Evolutionary conservation across 1,140 invertebrate species (phyloP).

Genomic region (Drosophila ironensis): DNA sequence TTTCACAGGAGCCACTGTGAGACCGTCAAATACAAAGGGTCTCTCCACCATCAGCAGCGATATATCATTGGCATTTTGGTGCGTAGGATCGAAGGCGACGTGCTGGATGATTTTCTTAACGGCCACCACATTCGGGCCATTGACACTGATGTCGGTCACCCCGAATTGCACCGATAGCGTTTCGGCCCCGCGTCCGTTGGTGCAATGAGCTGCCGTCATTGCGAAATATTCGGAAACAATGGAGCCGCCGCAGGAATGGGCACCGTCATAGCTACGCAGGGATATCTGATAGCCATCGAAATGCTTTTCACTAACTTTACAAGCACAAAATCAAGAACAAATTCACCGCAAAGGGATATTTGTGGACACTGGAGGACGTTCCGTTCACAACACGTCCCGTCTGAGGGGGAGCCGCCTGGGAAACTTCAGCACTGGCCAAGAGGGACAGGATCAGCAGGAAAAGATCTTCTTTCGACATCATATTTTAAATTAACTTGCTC

Average conservation of each 20-base stretch:
- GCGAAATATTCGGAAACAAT: constrained; percentile 83
- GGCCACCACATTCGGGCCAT: constrained; percentile 56
- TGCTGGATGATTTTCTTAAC: constrained; percentile 73
- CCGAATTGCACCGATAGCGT: constrained; percentile 61
- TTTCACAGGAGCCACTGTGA: constrained; percentile 51
- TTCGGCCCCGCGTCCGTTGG: constrained; percentile 58
- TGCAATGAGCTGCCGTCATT: constrained; percentile 85
- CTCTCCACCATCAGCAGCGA: constrained; percentile 47
- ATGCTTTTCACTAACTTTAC: background rate
- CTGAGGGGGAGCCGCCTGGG: constrained; percentile 24
- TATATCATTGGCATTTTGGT: constrained; percentile 73
- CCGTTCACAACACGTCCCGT: constrained; percentile 67
- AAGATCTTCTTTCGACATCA: constrained; percentile 19
- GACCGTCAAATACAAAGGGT: constrained; percentile 46
- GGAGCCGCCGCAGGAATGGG: constrained; percentile 84
- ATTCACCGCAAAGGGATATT: constrained; percentile 70
- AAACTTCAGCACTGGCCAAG: too few species aligned
- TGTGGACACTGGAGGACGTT: constrained; percentile 44
- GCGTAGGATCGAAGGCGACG: constrained; percentile 49
- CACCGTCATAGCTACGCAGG: constrained; percentile 52
- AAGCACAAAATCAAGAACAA: background rate
- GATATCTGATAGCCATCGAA: constrained; percentile 41
- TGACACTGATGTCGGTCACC: constrained; percentile 30
- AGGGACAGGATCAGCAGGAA: background rate
- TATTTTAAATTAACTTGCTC: constrained; percentile 1